Evolutionary conservation across 92 coral and sea anemone species (phyloP).

Genomic region (Porites cylindrica): DNA sequence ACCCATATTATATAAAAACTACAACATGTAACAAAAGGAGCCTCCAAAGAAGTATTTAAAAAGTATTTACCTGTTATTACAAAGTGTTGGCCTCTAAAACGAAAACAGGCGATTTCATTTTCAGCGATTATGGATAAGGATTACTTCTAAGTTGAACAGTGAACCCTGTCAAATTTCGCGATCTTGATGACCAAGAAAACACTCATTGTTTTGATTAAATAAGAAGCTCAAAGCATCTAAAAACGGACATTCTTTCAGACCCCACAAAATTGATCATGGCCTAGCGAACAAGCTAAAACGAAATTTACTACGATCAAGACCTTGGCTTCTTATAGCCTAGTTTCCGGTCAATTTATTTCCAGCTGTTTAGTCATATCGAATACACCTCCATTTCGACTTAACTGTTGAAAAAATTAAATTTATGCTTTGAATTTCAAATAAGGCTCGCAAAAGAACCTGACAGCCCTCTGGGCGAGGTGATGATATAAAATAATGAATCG

Average conservation of each 20-base stretch:
- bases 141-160: not conserved
- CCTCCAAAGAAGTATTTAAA: not conserved
- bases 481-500: not conserved
- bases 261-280: no score
- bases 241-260: not conserved
- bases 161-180: not conserved
- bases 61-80: not conserved
- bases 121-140: not conserved
- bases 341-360: slow-evolving; percentile 32
- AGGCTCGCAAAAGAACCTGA: not conserved
- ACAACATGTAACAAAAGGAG: not conserved
- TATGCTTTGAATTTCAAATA: not conserved
- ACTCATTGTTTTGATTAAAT: not conserved
- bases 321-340: not conserved
- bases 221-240: not conserved
- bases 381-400: not conserved
- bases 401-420: not conserved
- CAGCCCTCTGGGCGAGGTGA: not conserved
- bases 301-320: not conserved
- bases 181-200: not conserved
- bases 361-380: no score
- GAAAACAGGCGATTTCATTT: not conserved
- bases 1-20: not conserved
- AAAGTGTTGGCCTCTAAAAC: not conserved
- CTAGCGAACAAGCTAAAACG: not conserved